A percentile compares a stretch with the other conserved stretches of the same genome.
phyloP scores from a whole-genome alignment of 2,888 invertebrate genomes.

The Chaetogeoica ovagalla region DNA sequence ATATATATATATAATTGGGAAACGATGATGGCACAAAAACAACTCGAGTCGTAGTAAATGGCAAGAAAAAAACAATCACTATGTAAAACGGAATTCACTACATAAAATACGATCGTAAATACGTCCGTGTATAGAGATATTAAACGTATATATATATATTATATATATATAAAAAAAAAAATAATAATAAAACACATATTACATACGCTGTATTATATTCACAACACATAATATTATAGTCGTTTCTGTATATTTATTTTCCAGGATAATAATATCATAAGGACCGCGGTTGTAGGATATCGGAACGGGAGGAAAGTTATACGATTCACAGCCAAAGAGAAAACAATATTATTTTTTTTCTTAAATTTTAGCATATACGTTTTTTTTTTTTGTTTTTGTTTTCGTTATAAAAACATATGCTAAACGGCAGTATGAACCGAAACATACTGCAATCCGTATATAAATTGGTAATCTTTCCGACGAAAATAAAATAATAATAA shows the following conservation, averaged over 20 bases:
- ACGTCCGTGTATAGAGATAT: neutral
- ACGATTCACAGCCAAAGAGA: neutral
- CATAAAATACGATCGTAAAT: neutral
- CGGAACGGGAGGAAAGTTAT: neutral
- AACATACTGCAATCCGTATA: too few relatives aligned
- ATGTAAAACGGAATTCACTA: neutral
- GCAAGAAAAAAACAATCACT: slow-evolving; percentile 5
- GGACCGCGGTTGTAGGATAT: too few relatives aligned
- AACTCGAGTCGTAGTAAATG: slow-evolving; percentile 44
- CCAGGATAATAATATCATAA: too few relatives aligned
- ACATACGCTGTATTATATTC: neutral
- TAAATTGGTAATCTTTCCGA: too few relatives aligned
- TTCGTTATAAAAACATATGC: too few relatives aligned
- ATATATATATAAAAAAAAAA: neutral
- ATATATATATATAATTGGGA: slow-evolving; percentile 1
- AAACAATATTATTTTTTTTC: too few relatives aligned
- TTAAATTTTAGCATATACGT: too few relatives aligned
- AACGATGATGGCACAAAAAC: slow-evolving; percentile 45
- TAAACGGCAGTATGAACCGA: too few relatives aligned
- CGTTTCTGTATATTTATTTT: neutral
- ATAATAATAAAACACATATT: neutral
- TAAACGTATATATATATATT: neutral
- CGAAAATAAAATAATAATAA: too few relatives aligned
- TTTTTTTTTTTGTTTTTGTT: too few relatives aligned
- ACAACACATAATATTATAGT: neutral